Evolutionary conservation across 2,797 vertebrate species (phyloP), one percentile per base, ranked within the genome.

Genomic region (Mareca penelope): DNA sequence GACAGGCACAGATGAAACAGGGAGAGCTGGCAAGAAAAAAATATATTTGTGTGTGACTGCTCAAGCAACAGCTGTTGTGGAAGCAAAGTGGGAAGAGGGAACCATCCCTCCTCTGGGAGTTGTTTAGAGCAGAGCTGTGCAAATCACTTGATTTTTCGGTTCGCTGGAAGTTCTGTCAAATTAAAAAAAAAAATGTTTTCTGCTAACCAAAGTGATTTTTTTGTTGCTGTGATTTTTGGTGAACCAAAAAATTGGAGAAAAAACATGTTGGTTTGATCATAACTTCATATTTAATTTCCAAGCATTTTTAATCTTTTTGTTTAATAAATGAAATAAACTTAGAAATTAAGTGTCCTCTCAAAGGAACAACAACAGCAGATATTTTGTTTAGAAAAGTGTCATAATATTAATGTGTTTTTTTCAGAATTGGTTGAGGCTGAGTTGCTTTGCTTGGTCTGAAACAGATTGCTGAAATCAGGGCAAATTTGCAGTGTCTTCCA

Each of bases 131-230:
- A 89, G 73, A 75, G 72, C 72, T 87, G 64, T 90, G 75, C 86
- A 89, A 94, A 95, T 90, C 90, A 87, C n/a, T 96, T 87, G 84
- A 85, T 89, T 96, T 95, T 95, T 95, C 2, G 5, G 93, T 95
- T 95, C 73, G 33, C 76, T 94, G 73, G 19, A 90, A 95, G 84
- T 96, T 95, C 81, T 89, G 53, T 78, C 76, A 73, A 79, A 84
- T 87, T 87, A 3, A 12, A 63, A 80, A 71, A 71, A 76, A 64
- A 55, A 23, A 50, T 2, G 33, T 63, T 88, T 90, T 79, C 55
- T 68, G n/a, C 15, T 69, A 95, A 93, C 91, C 88, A 59, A 89
- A 89, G 37, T 59, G 56, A 67, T n/a, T 55, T 61, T 70, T 42
- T 72, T 85, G 82, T 87, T 92, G 65, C 55, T 94, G 48, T 61